Base-by-base conservation (phyloP, 1,140 invertebrate species). In the Aphidius gifuensis region DNA sequence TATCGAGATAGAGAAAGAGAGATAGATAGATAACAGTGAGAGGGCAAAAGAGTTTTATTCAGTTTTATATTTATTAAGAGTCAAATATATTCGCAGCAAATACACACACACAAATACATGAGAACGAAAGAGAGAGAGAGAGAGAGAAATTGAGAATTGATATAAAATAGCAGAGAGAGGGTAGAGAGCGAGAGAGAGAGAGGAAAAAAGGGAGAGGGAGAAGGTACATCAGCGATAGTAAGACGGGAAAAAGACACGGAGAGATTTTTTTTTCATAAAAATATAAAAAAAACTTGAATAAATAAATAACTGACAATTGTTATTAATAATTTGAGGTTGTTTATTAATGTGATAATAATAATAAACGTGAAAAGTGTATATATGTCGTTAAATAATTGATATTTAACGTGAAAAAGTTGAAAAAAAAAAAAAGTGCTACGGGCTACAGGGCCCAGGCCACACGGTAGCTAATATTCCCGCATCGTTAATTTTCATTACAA, bases 111-210 rank as follows among this genome's bases (percentile, higher is more conserved):
- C 16, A 16, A 0, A 16, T 16, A 16, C 16, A 16, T 16, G 9
- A 47, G 60, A 63, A 46, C 40, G 42, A 58, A n/a, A 44, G 53
- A 48, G 59, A 40, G 45, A 43, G 39, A 40, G 57, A 43, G 32
- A 65, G 60, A 66, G 62, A 66, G 64, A 60, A 49, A 53, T 65
- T 51, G 44, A 55, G 64, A 47, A 62, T 62, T 59, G 50, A 58
- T 62, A 62, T 63, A 55, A 46, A 49, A 62, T 58, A 67, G 51
- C 60, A 51, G 51, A 62, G 54, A 42, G 51, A 39, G 3, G 23
- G 38, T 16, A 56, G 51, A 44, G 53, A 6, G 54, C 6, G 42
- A 23, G 49, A 53, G 32, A 61, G 46, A 46, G 60, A 61, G 50
- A 53, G 42, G 44, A 49, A 60, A 43, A 50, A 60, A 50, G 40